These are phyloP conservation scores for Mohoua ochrocephala DNA, from an alignment of 2,113 vertebrate genomes.

Conservation along the genomic window DNA sequence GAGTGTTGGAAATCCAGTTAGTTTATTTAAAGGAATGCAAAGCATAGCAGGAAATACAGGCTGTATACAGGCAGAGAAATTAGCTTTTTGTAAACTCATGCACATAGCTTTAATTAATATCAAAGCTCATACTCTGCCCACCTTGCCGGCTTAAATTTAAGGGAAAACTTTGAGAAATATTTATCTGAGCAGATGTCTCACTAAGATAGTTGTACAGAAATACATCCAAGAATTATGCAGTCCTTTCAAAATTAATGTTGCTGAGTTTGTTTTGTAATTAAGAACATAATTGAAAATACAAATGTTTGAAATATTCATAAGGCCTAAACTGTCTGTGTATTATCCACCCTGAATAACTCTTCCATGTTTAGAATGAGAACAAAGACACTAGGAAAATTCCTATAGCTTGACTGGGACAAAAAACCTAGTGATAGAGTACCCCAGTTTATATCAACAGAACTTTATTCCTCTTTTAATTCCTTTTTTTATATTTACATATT, in stretches of 20 bases:
- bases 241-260: conserved; percentile 26
- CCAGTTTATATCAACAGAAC: background rate
- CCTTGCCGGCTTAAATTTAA: conserved; percentile 25
- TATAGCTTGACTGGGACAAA: background rate
- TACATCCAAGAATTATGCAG: background rate
- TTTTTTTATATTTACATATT: background rate
- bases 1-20: background rate
- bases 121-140: background rate
- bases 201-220: background rate
- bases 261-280: conserved; percentile 23
- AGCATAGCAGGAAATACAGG: background rate
- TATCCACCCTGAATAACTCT: background rate
- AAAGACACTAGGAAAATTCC: background rate
- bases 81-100: background rate
- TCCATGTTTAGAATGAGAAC: background rate
- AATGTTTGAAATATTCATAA: conserved; percentile 41
- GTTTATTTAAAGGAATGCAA: background rate
- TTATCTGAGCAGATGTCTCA: conserved; percentile 17
- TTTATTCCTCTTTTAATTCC: background rate
- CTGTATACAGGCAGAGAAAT: background rate
- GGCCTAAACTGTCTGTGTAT: background rate
- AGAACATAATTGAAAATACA: conserved; percentile 16
- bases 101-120: background rate
- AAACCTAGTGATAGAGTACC: background rate
- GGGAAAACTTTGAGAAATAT: conserved; percentile 14